phyloP scores from a whole-genome alignment of 23 tunicate genomes.

The Aplidium turbinatum region DNA sequence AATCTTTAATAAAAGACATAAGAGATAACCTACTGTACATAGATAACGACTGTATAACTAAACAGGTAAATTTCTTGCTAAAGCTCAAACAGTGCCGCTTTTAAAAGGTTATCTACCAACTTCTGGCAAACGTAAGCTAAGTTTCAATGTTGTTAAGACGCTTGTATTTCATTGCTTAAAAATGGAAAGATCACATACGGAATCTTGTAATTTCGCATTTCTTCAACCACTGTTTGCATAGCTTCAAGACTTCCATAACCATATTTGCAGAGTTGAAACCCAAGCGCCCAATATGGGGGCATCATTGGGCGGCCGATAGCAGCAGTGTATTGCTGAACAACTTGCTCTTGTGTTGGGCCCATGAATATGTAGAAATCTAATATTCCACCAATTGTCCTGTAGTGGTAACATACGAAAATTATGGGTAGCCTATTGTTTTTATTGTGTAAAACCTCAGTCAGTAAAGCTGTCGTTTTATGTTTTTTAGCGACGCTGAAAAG shows the following conservation, averaged over 20 bases:
- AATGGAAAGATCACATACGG: constrained; percentile 63
- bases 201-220: constrained; percentile 51
- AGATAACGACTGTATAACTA: too few species aligned
- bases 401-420: background rate
- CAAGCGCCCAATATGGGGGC: constrained; percentile 96
- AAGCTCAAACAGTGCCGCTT: too few species aligned
- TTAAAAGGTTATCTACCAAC: too few species aligned
- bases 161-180: too few species aligned
- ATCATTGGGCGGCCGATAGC: constrained; percentile 80
- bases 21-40: too few species aligned
- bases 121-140: too few species aligned
- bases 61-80: too few species aligned
- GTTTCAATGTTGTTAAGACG: too few species aligned
- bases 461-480: too few species aligned
- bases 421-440: background rate
- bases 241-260: constrained; percentile 70
- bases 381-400: constrained; percentile 89
- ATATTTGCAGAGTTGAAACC: constrained; percentile 85
- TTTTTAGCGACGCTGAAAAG: too few species aligned
- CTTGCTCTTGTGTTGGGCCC: constrained; percentile 88
- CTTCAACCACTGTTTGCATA: constrained; percentile 77
- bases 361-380: constrained; percentile 84
- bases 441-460: too few species aligned
- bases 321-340: constrained; percentile 65
- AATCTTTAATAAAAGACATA: too few species aligned